Percentiles rank a stretch among this genome's conserved stretches.
Conservation (phyloP, 2,113 vertebrate genomes). For the Rhea pennata region DNA sequence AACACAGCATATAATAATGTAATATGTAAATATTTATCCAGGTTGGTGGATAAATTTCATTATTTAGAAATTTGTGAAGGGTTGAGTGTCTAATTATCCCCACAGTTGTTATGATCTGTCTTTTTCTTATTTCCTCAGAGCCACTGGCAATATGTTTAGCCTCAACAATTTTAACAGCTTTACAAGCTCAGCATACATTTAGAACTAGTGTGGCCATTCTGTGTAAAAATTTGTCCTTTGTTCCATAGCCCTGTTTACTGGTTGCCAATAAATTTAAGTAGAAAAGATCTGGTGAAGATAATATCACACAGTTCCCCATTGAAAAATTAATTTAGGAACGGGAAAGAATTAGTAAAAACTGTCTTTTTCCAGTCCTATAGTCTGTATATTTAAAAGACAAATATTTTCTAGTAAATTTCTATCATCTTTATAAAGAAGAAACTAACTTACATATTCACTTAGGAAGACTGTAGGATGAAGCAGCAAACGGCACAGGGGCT, state of each 20-base stretch:
- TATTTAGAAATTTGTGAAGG: not conserved
- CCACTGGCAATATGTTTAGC: not conserved
- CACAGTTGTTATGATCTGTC: not conserved
- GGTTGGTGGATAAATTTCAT: not conserved
- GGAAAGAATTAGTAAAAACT: not conserved
- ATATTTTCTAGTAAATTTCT: not conserved
- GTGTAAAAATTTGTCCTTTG: not conserved
- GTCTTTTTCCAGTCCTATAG: not conserved
- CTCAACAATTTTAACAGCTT: not conserved
- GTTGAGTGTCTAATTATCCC: not conserved
- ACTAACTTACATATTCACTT: not conserved
- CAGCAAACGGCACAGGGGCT: not conserved
- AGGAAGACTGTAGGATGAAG: not conserved
- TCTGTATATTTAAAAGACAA: not conserved
- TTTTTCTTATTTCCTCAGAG: not conserved
- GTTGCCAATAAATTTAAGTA: not conserved
- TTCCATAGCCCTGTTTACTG: not conserved
- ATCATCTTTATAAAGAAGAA: not conserved
- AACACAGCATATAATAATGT: not conserved
- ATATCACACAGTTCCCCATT: not conserved
- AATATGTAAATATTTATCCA: not conserved
- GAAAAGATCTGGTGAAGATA: not conserved
- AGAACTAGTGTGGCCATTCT: not conserved
- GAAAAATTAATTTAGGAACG: not conserved
- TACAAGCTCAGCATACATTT: not conserved